These are phyloP conservation scores for Dryas iulia DNA, from an alignment of 1,140 invertebrate genomes.

Conservation along the genomic window DNA sequence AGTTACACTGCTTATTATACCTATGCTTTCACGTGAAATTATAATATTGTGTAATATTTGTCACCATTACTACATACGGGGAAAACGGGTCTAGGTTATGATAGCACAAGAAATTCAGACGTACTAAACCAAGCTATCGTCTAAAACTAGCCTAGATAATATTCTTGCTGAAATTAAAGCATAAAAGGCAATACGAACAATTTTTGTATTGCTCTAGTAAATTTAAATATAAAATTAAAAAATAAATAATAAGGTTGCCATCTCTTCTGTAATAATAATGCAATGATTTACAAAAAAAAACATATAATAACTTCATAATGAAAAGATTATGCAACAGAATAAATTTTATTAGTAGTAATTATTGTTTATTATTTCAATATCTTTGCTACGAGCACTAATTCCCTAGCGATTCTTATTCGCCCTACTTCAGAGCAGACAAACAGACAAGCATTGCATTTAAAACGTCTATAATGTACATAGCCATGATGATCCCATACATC, in stretches of 20 bases:
- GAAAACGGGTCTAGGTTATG: background rate
- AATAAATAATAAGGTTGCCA: too few species aligned
- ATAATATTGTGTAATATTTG: background rate
- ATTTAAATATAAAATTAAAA: too few species aligned
- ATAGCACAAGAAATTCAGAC: too few species aligned
- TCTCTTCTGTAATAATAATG: too few species aligned
- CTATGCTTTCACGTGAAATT: background rate
- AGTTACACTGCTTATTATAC: background rate
- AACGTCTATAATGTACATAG: slow-evolving; percentile 14
- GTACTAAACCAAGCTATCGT: too few species aligned
- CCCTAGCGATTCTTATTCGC: background rate
- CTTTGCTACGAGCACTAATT: background rate
- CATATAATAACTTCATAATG: background rate
- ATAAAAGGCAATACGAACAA: too few species aligned
- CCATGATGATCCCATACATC: slow-evolving; percentile 38
- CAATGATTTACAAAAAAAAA: background rate
- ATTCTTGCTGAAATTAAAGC: too few species aligned
- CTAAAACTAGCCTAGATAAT: too few species aligned
- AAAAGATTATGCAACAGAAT: background rate
- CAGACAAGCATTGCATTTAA: slow-evolving; percentile 29
- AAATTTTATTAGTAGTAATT: background rate
- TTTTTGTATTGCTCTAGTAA: too few species aligned
- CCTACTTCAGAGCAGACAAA: slow-evolving; percentile 11
- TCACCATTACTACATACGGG: background rate
- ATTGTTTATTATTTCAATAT: slow-evolving; percentile 3